Percentiles rank a stretch among this genome's conserved stretches.
Conservation (phyloP, 2,888 invertebrate genomes). For the Bunonema sp. region DNA sequence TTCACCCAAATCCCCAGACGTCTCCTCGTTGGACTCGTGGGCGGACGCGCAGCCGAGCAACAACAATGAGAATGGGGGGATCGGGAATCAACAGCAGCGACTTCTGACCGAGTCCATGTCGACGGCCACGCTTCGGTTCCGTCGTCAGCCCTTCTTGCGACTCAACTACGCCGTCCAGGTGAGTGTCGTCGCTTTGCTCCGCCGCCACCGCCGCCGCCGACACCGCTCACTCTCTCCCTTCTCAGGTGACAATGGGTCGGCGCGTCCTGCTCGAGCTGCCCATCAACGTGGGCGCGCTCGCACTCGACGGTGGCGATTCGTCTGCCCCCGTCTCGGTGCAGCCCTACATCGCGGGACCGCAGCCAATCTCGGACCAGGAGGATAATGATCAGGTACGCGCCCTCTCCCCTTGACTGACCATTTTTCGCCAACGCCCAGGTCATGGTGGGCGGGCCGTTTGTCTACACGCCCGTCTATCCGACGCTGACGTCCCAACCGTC, state of each 20-base stretch:
- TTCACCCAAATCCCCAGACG: too few species aligned
- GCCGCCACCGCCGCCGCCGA: too few species aligned
- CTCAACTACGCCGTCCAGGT: slow-evolving; percentile 23
- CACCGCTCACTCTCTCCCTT: background rate
- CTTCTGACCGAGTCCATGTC: slow-evolving; percentile 18
- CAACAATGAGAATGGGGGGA: too few species aligned
- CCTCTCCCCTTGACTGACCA: background rate
- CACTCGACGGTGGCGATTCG: background rate
- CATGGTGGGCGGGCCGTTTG: slow-evolving; percentile 12
- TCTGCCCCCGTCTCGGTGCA: slow-evolving; percentile 3
- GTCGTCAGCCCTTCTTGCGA: slow-evolving; percentile 18
- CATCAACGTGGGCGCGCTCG: slow-evolving; percentile 16
- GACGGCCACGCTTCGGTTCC: slow-evolving; percentile 19
- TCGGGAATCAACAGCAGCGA: too few species aligned
- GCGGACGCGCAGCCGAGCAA: too few species aligned
- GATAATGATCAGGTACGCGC: slow-evolving; percentile 6
- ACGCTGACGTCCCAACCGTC: too few species aligned
- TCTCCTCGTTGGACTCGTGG: too few species aligned
- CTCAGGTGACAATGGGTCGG: slow-evolving; percentile 13
- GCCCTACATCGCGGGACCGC: slow-evolving; percentile 16
- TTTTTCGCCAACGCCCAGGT: slow-evolving; percentile 2
- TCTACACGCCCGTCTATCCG: slow-evolving; percentile 21
- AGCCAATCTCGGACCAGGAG: slow-evolving; percentile 20
- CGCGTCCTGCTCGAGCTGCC: slow-evolving; percentile 16
- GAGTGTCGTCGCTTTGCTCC: background rate